Evolutionary conservation across 2,888 invertebrate genomes (phyloP).

Genomic region (Muscina levida): DNA sequence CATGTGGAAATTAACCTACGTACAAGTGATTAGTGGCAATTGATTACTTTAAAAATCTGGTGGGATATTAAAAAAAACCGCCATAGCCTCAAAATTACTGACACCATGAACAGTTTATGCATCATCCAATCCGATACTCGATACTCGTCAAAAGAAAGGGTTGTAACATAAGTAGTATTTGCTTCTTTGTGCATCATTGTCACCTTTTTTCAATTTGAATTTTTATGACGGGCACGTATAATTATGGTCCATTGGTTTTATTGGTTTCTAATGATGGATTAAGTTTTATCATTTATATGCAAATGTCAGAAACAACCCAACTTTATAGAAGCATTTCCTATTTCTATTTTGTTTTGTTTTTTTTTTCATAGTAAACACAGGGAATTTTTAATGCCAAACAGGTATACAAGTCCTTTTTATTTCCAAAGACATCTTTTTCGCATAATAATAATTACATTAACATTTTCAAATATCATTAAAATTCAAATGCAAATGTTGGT

Average conservation of each 20-base stretch:
- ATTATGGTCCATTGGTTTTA: conserved; percentile 62
- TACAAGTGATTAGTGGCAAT: too few relatives aligned
- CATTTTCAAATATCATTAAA: conserved; percentile 38
- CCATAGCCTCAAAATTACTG: too few relatives aligned
- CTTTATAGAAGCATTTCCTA: conserved; percentile 38
- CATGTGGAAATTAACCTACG: too few relatives aligned
- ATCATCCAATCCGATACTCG: too few relatives aligned
- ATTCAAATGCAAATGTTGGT: conserved; percentile 20
- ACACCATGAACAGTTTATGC: too few relatives aligned
- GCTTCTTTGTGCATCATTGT: too few relatives aligned
- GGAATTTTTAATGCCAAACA: conserved; percentile 26
- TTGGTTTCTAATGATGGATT: conserved; percentile 46
- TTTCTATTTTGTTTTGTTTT: background rate
- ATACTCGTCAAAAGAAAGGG: too few relatives aligned
- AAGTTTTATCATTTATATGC: conserved; percentile 66
- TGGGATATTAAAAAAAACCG: too few relatives aligned
- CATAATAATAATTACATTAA: conserved; percentile 54
- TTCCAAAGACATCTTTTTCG: background rate
- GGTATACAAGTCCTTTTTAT: conserved; percentile 26
- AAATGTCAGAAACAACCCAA: conserved; percentile 46
- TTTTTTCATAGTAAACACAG: background rate
- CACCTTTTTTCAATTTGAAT: conserved; percentile 32
- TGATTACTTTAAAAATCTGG: too few relatives aligned
- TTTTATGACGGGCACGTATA: conserved; percentile 55
- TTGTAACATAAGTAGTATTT: too few relatives aligned